Evolutionary conservation across 2,113 vertebrate species (phyloP), one percentile per base, ranked within the genome.

Genomic region (Mesoclemmys tuberculata): DNA sequence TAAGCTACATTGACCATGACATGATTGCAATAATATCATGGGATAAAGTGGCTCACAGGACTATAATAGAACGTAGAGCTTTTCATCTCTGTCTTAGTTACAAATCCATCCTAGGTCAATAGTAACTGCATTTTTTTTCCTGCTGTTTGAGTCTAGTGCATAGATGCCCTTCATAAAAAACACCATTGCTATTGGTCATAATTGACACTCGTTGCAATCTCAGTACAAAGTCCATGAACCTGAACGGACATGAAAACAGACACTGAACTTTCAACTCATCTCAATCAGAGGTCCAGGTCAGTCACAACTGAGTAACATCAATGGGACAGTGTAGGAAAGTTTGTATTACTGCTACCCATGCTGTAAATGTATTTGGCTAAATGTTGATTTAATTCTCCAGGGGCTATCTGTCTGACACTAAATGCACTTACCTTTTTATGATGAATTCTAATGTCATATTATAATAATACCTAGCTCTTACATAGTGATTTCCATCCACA

Each of bases 81-180:
- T 68, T 54, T 94, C 93, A 44, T 56, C 85, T 85, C 27, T n/a
- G 3, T 68, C 92, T 71, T 31, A 10, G 86, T 89, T 92, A 91
- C 86, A 82, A 56, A 95, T 87, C 85, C 89, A 85, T 92, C 90
- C 83, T 79, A 64, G 85, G 55, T 87, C 80, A 54, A 68, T 35
- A 80, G 48, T 38, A 49, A 54, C 80, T 79, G 27, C 13, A 35
- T 71, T 83, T 92, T 92, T 82, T 87, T 83, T 54, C 48, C 48
- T 74, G 41, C 52, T 35, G 74, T 58, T 80, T 77, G 52, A 38
- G 35, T 71, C 58, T 44, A 80, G 38, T 38, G 49, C 80, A 64
- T 46, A 38, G 77, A 49, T 18, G 54, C 44, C 90, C 77, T 91
- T 90, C 68, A 29, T 84, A 88, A 68, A 78, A 52, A 46, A 35